Percentiles rank a stretch among this genome's conserved stretches.
Conservation (phyloP, 2,113 vertebrate species). For the Piliocolobus tephrosceles region DNA sequence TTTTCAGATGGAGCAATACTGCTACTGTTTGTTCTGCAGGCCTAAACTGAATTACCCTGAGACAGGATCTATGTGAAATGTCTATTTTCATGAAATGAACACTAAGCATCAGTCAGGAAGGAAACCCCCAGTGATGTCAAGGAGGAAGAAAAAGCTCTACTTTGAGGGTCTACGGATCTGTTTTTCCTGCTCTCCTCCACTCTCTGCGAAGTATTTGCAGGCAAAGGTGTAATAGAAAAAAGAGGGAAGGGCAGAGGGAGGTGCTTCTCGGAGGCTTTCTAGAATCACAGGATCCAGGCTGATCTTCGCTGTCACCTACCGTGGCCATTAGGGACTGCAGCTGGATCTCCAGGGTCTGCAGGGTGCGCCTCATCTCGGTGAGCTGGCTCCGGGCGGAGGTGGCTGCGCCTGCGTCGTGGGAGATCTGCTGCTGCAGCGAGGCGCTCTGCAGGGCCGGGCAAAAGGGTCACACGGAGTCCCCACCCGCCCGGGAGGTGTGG, state of each 20-base stretch:
- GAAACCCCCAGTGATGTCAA: neutral
- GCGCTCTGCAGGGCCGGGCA: constrained; percentile 73
- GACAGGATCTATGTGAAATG: neutral
- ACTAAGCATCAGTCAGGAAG: neutral
- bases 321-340: constrained; percentile 74
- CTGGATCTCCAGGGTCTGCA: constrained; percentile 85
- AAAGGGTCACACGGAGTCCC: neutral
- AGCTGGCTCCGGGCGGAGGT: constrained; percentile 72
- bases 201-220: neutral
- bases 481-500: fast-evolving
- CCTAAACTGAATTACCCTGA: neutral
- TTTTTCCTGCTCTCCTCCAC: neutral
- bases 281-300: no score
- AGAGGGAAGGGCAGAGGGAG: no score
- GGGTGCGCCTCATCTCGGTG: constrained; percentile 79
- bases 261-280: neutral
- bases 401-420: constrained; percentile 63
- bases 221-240: neutral
- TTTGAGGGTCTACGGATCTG: neutral
- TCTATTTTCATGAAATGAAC: neutral
- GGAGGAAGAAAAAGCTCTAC: neutral
- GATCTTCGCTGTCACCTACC: constrained; percentile 75
- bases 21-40: neutral
- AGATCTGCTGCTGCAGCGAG: constrained; percentile 76
- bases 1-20: neutral